A percentile compares a stretch with the other conserved stretches of the same genome.
These are phyloP conservation scores for Diorhabda carinulata DNA, from an alignment of 1,140 invertebrate genomes.

Conservation along the genomic window DNA sequence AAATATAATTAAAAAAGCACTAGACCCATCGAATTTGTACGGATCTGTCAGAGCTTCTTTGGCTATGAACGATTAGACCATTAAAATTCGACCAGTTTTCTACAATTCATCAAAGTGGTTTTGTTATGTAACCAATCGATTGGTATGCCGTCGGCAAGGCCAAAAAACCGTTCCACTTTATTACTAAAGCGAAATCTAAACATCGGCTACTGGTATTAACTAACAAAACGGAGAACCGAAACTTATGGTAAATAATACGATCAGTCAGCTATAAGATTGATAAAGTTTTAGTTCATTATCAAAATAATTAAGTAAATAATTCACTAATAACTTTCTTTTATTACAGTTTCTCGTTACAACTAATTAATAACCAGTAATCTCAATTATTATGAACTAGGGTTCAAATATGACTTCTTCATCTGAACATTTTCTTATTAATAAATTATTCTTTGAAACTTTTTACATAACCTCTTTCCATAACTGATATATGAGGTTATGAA, in stretches of 20 bases:
- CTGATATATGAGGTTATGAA: no score
- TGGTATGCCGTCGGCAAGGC: neutral
- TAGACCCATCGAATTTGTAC: neutral
- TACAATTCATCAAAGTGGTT: slow-evolving; percentile 9
- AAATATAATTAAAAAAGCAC: no score
- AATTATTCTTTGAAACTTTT: no score
- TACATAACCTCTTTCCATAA: no score
- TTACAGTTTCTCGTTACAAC: no score
- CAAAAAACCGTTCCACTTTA: slow-evolving; percentile 17
- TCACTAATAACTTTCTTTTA: no score
- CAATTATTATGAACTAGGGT: no score
- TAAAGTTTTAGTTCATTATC: no score
- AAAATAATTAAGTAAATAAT: no score
- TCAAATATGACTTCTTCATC: no score
- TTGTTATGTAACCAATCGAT: slow-evolving; percentile 13
- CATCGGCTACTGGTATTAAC: slow-evolving; percentile 10
- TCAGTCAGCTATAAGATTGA: neutral
- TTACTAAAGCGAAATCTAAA: slow-evolving; percentile 13
- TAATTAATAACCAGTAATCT: no score
- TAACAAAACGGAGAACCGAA: slow-evolving; percentile 1
- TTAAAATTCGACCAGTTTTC: slow-evolving; percentile 8
- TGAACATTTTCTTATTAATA: no score
- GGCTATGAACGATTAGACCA: slow-evolving; percentile 1
- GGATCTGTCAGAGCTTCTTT: neutral
- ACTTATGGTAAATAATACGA: neutral